Percentiles rank a stretch among this genome's conserved stretches.
These are phyloP conservation scores for Neopelma chrysocephalum DNA, from an alignment of 2,797 vertebrate genomes.

Conservation along the genomic window DNA sequence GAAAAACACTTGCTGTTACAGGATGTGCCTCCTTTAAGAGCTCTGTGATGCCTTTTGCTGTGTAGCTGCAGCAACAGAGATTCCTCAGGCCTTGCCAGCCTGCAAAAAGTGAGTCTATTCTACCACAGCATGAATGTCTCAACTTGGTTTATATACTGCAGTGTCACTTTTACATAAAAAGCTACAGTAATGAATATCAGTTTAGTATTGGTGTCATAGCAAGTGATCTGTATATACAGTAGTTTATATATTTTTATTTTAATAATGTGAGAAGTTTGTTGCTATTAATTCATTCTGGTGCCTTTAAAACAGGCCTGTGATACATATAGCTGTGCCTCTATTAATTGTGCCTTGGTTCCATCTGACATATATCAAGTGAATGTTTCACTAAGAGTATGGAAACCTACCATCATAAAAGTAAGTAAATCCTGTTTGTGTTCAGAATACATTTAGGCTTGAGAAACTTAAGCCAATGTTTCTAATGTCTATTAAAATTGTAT, in stretches of 20 bases:
- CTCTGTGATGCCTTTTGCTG: not conserved
- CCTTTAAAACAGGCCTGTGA: conserved; percentile 81
- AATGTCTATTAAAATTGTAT: not conserved
- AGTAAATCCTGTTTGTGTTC: not conserved
- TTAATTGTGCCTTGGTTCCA: conserved; percentile 81
- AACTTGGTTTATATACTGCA: not conserved
- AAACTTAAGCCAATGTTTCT: not conserved
- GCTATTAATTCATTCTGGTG: not conserved
- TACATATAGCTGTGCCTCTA: conserved; percentile 72
- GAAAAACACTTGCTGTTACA: not conserved
- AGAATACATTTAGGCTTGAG: not conserved
- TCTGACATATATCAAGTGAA: conserved; percentile 83
- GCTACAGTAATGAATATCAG: not conserved
- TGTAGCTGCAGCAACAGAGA: not conserved
- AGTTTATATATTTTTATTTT: not conserved
- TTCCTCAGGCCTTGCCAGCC: not conserved
- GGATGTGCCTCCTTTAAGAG: not conserved
- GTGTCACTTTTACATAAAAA: not conserved
- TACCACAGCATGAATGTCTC: not conserved
- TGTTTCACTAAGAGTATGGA: conserved; percentile 89
- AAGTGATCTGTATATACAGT: not conserved
- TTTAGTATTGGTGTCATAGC: not conserved
- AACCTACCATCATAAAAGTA: conserved; percentile 91
- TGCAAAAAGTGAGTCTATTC: not conserved
- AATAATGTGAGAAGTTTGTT: not conserved